Percentiles rank a stretch among this genome's conserved stretches.
These are phyloP conservation scores for Drosophila bocki DNA, from an alignment of 1,140 invertebrate species.

Conservation along the genomic window DNA sequence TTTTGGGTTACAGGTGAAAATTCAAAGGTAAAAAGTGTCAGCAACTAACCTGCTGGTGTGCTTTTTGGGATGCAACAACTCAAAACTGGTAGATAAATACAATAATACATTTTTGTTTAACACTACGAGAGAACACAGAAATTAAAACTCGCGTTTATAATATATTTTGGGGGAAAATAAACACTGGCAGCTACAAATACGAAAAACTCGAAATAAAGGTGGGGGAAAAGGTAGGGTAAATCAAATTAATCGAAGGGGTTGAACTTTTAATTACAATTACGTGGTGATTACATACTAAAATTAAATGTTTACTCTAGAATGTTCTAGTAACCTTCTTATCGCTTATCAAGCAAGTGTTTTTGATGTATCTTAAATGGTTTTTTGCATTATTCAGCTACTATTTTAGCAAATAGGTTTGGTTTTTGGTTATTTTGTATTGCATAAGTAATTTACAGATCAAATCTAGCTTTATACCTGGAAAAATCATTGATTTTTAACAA, in stretches of 20 bases:
- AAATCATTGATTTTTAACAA: too few species aligned
- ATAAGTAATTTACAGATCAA: background rate
- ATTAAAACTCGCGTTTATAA: slow-evolving; percentile 23
- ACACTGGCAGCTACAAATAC: slow-evolving; percentile 20
- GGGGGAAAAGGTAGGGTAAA: background rate
- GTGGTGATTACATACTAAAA: slow-evolving; percentile 10
- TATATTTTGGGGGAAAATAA: background rate
- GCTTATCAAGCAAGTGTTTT: background rate
- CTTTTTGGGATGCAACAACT: slow-evolving; percentile 39
- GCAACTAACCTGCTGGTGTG: slow-evolving; percentile 39
- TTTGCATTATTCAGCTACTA: too few species aligned
- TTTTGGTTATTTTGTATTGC: background rate
- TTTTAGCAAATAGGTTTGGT: too few species aligned
- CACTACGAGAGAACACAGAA: slow-evolving; percentile 29
- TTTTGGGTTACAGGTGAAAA: slow-evolving; percentile 11
- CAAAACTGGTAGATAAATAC: slow-evolving; percentile 38
- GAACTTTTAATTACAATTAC: slow-evolving; percentile 10
- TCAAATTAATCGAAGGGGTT: background rate
- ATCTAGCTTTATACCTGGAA: background rate
- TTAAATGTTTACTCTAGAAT: slow-evolving; percentile 4
- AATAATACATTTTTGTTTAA: slow-evolving; percentile 25
- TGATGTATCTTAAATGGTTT: background rate
- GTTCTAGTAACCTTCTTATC: slow-evolving; percentile 7
- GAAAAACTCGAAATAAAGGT: slow-evolving; percentile 3
- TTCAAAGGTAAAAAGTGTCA: slow-evolving; percentile 14